Evolutionary conservation across 2,113 vertebrate species (phyloP), one percentile per base, ranked within the genome.

Genomic region (Trematocara variabile): DNA sequence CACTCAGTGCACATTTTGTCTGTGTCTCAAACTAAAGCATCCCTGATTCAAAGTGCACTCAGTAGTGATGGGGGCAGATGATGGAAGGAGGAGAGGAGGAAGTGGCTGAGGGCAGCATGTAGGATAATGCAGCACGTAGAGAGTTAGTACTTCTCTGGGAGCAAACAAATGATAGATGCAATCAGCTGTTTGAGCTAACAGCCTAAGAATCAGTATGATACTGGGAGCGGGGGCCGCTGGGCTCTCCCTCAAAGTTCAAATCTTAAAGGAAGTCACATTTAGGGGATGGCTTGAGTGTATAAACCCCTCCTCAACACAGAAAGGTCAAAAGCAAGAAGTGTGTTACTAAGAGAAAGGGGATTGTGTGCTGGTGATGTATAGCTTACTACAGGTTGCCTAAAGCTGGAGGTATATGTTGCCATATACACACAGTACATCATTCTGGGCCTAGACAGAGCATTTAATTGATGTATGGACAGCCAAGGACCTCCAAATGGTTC

Each of bases 11-110:
- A 95, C 92, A 33, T 81, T 91, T 88, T 91, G 85, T 92, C 89
- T 80, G 82, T 73, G 68, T 92, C 87, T 92, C 80, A 81, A 93
- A 93, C 86, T 87, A 90, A 85, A 91, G 89, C 93, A 85, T 95
- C 95, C 95, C 95, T 96, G 95, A 96, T 94, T 96, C 87, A 92
- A 95, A 95, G 95, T 95, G 94, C 94, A 94, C 93, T 88, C 93
- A 92, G 90, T 50, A 89, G 90, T 92, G 86, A 80, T 34, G 75
- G 90, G 89, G 79, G 80, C 48, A 82, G 37, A 75, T 18, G 81
- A 68, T 11, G 77, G 55, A 33, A 70, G 16, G 65, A 79, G 52
- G 68, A 44, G 30, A 41, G 25, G 80, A 46, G 83, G 81, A 77
- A 48, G 68, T 75, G 68, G 68, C 41, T 30, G 41, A 81, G 83